Percentiles rank a stretch among this genome's conserved stretches.
Evolutionary conservation across 2,888 invertebrate species (phyloP).

Genomic region (Cephus sareptanus): DNA sequence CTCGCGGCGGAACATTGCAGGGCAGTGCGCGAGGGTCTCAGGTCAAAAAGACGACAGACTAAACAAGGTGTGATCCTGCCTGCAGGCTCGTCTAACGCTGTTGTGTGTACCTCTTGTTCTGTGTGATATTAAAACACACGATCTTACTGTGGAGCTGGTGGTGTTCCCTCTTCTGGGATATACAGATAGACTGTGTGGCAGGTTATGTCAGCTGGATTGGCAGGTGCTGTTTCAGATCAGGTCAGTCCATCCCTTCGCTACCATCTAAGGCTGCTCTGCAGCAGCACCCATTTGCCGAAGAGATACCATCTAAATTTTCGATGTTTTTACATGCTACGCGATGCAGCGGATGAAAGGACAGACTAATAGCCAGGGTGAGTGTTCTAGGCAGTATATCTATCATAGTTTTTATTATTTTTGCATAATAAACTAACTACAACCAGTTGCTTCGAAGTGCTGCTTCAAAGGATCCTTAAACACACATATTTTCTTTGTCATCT

Average conservation of each 20-base stretch:
- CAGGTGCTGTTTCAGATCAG: slow-evolving; percentile 60
- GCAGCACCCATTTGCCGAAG: slow-evolving; percentile 42
- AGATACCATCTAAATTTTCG: slow-evolving; percentile 51
- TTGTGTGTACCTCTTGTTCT: slow-evolving; percentile 33
- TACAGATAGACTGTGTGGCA: slow-evolving; percentile 31
- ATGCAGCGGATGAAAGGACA: slow-evolving; percentile 67
- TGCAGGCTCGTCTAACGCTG: slow-evolving; percentile 17
- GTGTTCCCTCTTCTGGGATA: slow-evolving; percentile 14
- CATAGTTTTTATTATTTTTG: neutral
- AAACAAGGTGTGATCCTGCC: neutral
- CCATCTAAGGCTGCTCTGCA: slow-evolving; percentile 18
- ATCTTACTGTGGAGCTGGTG: slow-evolving; percentile 5
- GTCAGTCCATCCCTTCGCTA: slow-evolving; percentile 47
- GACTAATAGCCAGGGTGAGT: slow-evolving; percentile 64
- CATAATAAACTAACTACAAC: neutral
- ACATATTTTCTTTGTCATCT: neutral
- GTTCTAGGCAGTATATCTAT: neutral
- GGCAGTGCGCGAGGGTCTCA: slow-evolving; percentile 31
- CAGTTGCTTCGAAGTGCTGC: neutral
- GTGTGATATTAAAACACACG: slow-evolving; percentile 25
- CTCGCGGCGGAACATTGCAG: slow-evolving; percentile 40
- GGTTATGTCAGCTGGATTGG: slow-evolving; percentile 64
- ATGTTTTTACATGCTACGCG: slow-evolving; percentile 65
- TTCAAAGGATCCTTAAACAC: neutral
- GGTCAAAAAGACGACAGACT: slow-evolving; percentile 16